Conservation (phyloP, 2,113 vertebrate species). For the Fregetta grallaria region DNA sequence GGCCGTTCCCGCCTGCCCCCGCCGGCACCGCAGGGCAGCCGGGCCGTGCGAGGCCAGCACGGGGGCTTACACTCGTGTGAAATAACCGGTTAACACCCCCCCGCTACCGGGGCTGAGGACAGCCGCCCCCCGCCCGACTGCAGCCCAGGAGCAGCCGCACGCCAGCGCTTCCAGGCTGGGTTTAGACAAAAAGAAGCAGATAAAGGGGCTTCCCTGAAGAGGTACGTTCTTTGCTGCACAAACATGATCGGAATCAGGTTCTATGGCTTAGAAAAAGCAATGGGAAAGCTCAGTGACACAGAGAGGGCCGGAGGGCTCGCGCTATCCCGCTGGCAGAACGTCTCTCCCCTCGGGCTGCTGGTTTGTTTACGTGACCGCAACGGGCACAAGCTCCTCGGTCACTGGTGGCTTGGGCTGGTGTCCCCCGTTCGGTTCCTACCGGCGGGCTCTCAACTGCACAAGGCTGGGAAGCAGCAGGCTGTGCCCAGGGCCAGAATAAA, state of each 20-base stretch:
- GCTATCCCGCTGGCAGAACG: no score
- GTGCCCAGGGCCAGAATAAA: not conserved
- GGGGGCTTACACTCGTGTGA: not conserved
- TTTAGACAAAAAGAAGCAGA: not conserved
- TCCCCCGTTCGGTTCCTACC: not conserved
- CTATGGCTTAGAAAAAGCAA: slow-evolving; percentile 9
- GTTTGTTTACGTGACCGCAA: not conserved
- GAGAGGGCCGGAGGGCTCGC: not conserved
- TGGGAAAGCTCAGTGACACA: not conserved
- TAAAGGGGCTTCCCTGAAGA: not conserved
- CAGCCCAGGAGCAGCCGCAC: no score
- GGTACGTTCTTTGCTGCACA: slow-evolving; percentile 4
- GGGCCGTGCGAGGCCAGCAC: not conserved
- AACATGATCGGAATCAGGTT: not conserved
- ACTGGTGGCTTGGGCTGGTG: not conserved
- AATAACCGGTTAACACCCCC: not conserved
- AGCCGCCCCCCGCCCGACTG: no score
- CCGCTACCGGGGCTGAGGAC: not conserved
- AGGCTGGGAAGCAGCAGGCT: not conserved
- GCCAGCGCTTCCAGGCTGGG: no score
- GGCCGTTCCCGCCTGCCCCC: no score
- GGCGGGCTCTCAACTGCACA: not conserved
- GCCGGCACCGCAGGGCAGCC: no score
- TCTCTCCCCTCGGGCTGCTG: not conserved
- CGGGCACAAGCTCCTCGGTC: not conserved